These are phyloP conservation scores for Limnothrissa miodon DNA, from an alignment of 2,113 vertebrate genomes.

Conservation along the genomic window DNA sequence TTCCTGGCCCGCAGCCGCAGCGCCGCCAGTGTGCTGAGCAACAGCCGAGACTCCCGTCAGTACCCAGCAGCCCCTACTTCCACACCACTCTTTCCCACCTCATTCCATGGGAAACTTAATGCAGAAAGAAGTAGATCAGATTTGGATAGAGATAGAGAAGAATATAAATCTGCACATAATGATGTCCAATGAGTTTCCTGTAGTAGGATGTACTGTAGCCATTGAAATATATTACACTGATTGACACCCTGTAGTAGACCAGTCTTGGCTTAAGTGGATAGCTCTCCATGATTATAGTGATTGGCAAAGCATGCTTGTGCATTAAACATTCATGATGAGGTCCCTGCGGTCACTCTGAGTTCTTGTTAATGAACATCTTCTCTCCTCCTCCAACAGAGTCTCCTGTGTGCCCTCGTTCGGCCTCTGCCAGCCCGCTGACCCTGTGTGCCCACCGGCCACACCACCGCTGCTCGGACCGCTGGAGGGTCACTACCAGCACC, in stretches of 20 bases:
- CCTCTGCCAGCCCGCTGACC: conserved; percentile 88
- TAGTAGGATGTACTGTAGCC: no score
- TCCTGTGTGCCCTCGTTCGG: conserved; percentile 88
- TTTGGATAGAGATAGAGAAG: no score
- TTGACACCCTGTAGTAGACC: background rate
- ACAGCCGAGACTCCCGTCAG: conserved; percentile 86
- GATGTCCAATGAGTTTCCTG: background rate
- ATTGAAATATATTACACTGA: background rate
- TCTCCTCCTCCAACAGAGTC: conserved; percentile 71
- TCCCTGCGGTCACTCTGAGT: background rate
- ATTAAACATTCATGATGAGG: background rate
- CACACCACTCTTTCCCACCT: background rate
- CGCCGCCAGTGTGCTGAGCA: conserved; percentile 85
- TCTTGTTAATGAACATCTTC: background rate
- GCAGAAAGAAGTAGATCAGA: no score
- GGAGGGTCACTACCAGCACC: conserved; percentile 78
- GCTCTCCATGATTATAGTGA: no score
- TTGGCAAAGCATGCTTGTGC: background rate
- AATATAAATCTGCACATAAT: background rate
- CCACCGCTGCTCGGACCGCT: conserved; percentile 82
- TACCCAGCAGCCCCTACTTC: conserved; percentile 29
- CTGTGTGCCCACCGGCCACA: conserved; percentile 78
- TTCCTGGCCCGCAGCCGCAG: conserved; percentile 95
- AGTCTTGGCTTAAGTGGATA: background rate
- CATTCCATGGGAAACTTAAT: no score